Conservation (phyloP, 2,888 invertebrate genomes). For the Melanchra persicariae region DNA sequence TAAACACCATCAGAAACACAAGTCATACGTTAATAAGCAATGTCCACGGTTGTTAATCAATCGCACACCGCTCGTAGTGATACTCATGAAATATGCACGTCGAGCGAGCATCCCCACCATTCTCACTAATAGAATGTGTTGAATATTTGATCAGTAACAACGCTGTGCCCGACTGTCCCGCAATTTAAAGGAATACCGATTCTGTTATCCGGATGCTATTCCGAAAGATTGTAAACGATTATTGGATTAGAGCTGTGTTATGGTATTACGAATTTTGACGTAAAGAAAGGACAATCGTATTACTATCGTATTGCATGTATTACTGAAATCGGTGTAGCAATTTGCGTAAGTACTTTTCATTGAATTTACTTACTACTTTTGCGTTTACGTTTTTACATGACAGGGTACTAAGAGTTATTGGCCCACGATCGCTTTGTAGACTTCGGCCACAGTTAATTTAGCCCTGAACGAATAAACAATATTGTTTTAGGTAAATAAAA, state of each 20-base stretch:
- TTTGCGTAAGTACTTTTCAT: not conserved
- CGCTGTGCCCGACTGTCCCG: constrained; percentile 38
- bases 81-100: constrained; percentile 64
- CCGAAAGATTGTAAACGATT: constrained; percentile 53
- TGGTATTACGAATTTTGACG: constrained; percentile 5
- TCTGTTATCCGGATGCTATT: constrained; percentile 39
- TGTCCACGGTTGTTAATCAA: constrained; percentile 52
- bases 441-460: not conserved
- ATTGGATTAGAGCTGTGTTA: constrained; percentile 36
- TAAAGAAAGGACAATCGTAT: constrained; percentile 9
- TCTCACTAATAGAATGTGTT: constrained; percentile 59
- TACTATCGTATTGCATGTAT: constrained; percentile 13
- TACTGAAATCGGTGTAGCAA: constrained; percentile 14
- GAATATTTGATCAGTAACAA: constrained; percentile 70
- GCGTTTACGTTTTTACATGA: not conserved
- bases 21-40: constrained; percentile 44
- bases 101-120: constrained; percentile 22
- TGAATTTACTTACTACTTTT: not conserved
- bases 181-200: constrained; percentile 46
- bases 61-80: constrained; percentile 36
- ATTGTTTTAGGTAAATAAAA: not conserved
- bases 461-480: not conserved
- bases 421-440: not conserved
- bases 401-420: not conserved
- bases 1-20: constrained; percentile 11